Percentiles rank a stretch among this genome's conserved stretches.
Evolutionary conservation across 2,888 invertebrate species (phyloP).

Genomic region (Anagyrus pseudococci): DNA sequence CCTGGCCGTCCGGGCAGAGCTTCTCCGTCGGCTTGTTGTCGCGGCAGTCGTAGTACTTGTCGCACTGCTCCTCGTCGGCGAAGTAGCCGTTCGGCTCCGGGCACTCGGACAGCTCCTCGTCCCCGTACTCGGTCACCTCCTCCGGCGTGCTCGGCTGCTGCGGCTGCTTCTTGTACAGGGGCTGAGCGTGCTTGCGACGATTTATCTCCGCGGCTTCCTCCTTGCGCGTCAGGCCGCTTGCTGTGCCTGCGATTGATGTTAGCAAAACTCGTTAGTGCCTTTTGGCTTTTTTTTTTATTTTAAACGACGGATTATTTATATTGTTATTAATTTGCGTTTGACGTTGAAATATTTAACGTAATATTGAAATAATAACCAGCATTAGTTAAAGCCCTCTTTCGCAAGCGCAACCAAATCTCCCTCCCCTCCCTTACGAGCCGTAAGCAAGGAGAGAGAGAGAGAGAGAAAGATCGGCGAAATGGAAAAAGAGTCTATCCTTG

Average conservation of each 20-base stretch:
- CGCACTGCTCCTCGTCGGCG: slow-evolving; percentile 85
- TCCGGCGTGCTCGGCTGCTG: slow-evolving; percentile 16
- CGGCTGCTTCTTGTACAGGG: slow-evolving; percentile 36
- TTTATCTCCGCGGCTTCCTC: slow-evolving; percentile 56
- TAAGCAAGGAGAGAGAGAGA: no score
- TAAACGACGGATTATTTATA: no score
- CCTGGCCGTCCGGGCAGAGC: slow-evolving; percentile 87
- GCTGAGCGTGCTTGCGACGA: slow-evolving; percentile 49
- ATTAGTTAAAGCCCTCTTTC: no score
- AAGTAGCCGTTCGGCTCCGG: slow-evolving; percentile 85
- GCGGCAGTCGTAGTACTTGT: slow-evolving; percentile 84
- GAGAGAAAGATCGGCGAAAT: no score
- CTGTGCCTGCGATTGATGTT: slow-evolving; percentile 48
- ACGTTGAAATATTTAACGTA: no score
- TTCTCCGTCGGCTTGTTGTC: slow-evolving; percentile 78
- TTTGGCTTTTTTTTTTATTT: neutral
- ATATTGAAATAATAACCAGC: no score
- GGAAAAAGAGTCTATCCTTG: neutral
- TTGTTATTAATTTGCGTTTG: neutral
- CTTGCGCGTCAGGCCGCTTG: slow-evolving; percentile 53
- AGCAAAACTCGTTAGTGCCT: neutral
- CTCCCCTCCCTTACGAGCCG: no score
- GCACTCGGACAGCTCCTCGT: slow-evolving; percentile 69
- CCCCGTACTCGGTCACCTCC: slow-evolving; percentile 30
- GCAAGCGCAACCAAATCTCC: no score